These are phyloP conservation scores for Petrocephalus sullivani DNA, from an alignment of 2,797 vertebrate species.

Conservation along the genomic window DNA sequence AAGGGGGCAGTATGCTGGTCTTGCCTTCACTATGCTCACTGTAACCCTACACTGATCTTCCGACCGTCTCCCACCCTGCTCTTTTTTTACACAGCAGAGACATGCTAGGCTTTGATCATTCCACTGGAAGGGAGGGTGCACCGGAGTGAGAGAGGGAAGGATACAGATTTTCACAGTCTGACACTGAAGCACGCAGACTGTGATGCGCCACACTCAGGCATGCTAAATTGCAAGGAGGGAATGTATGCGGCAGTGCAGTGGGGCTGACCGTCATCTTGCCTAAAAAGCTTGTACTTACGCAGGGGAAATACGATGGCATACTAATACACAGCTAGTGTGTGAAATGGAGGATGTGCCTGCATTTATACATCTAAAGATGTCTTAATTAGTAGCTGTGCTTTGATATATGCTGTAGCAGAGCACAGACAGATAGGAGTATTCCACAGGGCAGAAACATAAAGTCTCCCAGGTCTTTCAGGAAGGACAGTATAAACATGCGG, in stretches of 20 bases:
- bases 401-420: neutral
- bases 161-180: neutral
- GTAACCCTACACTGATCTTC: conserved; percentile 1
- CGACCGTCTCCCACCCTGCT: neutral
- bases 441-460: neutral
- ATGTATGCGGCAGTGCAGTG: neutral
- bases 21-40: neutral
- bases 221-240: neutral
- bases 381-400: neutral
- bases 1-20: conserved; percentile 42
- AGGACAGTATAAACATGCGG: neutral
- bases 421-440: neutral
- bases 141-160: neutral
- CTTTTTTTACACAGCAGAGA: conserved; percentile 42
- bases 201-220: neutral
- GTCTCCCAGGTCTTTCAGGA: neutral
- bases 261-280: neutral
- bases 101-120: conserved; percentile 40
- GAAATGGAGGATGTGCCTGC: no score
- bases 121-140: conserved; percentile 28
- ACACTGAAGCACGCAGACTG: neutral
- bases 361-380: neutral
- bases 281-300: neutral
- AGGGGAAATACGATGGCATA: neutral
- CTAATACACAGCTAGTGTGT: neutral